Evolutionary conservation across 2,888 invertebrate genomes (phyloP).

Genomic region (Agrochola macilenta): DNA sequence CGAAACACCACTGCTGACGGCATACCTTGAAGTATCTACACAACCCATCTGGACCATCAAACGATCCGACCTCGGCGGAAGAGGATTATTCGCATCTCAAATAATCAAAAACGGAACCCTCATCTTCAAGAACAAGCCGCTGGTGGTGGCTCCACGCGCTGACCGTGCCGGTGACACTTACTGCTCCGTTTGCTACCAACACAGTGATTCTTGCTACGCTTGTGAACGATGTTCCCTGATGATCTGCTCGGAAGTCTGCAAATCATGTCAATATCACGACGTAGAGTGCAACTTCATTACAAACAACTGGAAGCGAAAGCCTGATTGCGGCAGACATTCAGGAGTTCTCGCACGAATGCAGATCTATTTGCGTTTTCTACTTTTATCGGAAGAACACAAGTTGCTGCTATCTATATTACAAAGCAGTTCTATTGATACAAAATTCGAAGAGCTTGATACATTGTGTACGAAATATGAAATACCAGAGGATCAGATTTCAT

Average conservation of each 20-base stretch:
- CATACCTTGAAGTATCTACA: slow-evolving; percentile 61
- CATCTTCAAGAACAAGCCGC: slow-evolving; percentile 92
- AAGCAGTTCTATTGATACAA: slow-evolving; percentile 72
- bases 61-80: slow-evolving; percentile 91
- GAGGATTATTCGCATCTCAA: slow-evolving; percentile 92
- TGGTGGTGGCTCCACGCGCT: slow-evolving; percentile 92
- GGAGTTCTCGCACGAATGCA: slow-evolving; percentile 72
- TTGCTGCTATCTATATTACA: slow-evolving; percentile 87
- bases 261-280: slow-evolving; percentile 88
- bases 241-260: slow-evolving; percentile 92
- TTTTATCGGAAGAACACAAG: slow-evolving; percentile 81
- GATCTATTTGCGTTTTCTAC: slow-evolving; percentile 78
- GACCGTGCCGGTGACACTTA: slow-evolving; percentile 86
- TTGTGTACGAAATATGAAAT: slow-evolving; percentile 85
- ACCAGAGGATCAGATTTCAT: slow-evolving; percentile 86
- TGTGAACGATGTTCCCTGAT: slow-evolving; percentile 92
- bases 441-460: slow-evolving; percentile 87
- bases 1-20: slow-evolving; percentile 56
- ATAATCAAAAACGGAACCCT: slow-evolving; percentile 92
- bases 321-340: slow-evolving; percentile 63
- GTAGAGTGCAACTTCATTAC: slow-evolving; percentile 92
- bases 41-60: slow-evolving; percentile 89
- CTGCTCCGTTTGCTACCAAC: slow-evolving; percentile 92
- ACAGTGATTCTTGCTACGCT: slow-evolving; percentile 75
- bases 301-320: slow-evolving; percentile 84